phyloP scores from a whole-genome alignment of 92 coral and sea anemone species.

The Epizoanthus scotinus region DNA sequence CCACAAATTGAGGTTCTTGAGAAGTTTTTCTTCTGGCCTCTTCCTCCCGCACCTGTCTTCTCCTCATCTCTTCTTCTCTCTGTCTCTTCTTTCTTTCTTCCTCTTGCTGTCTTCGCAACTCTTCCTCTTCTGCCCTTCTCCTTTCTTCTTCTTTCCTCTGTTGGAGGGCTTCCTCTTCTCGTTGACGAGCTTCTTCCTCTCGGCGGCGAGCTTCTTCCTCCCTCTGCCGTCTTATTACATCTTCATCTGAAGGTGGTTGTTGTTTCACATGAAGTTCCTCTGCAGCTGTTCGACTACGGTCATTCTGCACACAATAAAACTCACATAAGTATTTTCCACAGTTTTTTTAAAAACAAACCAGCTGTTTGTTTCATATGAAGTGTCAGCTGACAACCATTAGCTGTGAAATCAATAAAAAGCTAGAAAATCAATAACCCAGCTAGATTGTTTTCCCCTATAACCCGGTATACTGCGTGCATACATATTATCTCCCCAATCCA shows the following conservation, averaged over 20 bases:
- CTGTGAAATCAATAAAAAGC: background rate
- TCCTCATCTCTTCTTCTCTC: slow-evolving; percentile 60
- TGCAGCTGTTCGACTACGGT: slow-evolving; percentile 59
- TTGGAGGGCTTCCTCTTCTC: slow-evolving; percentile 60
- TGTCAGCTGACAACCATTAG: background rate
- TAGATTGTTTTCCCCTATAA: too few relatives aligned
- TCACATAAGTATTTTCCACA: background rate
- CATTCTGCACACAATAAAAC: slow-evolving; percentile 17
- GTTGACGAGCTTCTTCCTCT: slow-evolving; percentile 63
- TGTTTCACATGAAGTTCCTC: slow-evolving; percentile 69
- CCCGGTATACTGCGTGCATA: too few relatives aligned
- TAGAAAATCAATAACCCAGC: too few relatives aligned
- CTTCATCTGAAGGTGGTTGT: slow-evolving; percentile 84
- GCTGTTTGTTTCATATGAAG: too few relatives aligned
- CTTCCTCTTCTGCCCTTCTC: slow-evolving; percentile 42
- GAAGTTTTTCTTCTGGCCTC: slow-evolving; percentile 68
- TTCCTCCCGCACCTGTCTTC: slow-evolving; percentile 53
- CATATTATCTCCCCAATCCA: too few relatives aligned
- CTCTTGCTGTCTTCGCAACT: slow-evolving; percentile 44
- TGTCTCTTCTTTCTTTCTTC: slow-evolving; percentile 72
- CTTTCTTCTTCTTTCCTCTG: slow-evolving; percentile 57
- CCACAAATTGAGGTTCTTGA: slow-evolving; percentile 74
- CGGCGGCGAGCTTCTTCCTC: slow-evolving; percentile 68
- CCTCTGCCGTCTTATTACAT: slow-evolving; percentile 62
- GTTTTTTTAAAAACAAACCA: too few relatives aligned